Evolutionary conservation across 2,797 vertebrate species (phyloP), one percentile per base, ranked within the genome.

Genomic region (Coreius guichenoti): DNA sequence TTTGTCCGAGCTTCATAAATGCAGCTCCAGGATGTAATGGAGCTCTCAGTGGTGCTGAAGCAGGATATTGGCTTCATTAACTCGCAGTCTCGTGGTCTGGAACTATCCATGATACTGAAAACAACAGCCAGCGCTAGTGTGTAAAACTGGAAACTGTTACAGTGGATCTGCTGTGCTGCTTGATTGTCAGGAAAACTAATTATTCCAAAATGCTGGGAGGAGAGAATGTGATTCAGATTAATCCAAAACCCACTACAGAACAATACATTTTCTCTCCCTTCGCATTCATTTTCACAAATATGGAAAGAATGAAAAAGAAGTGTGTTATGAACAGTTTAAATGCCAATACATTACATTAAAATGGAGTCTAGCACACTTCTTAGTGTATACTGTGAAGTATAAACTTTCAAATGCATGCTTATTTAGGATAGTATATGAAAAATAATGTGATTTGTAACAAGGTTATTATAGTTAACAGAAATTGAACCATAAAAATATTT

Each of bases 31-130:
- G 58, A 51, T 75, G 81, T 82, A 73, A 82, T 61, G 23, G 45
- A 83, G 56, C 72, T 75, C 72, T 75, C 81, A 23, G 39, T 36
- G 70, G 70, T 49, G 81, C 81, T 63, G 81, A 82, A 74, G 72
- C 72, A 29, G 81, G 8, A 67, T 65, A 26, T 49, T 51, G 45
- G 58, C 58, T 67, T 83, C 81, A 82, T 82, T 67, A 75, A 51
- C 31, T 65, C 29, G 7, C 81, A 75, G 43, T 75, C 58, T 76
- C 47, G 21, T 33, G 45, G 14, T 75, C 29, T 51, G 81, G 69
- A 74, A 74, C 69, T 74, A 39, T 74, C 70, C 51, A 19, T 47
- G 68, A 29, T n/a, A 14, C 81, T 83, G 81, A 83, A 75, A 49
- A 65, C 56, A 83, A 51, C 45, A 51, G 29, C 29, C 70, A 36